phyloP scores from a whole-genome alignment of 2,113 vertebrate species.

The Neopipo cinnamomea region DNA sequence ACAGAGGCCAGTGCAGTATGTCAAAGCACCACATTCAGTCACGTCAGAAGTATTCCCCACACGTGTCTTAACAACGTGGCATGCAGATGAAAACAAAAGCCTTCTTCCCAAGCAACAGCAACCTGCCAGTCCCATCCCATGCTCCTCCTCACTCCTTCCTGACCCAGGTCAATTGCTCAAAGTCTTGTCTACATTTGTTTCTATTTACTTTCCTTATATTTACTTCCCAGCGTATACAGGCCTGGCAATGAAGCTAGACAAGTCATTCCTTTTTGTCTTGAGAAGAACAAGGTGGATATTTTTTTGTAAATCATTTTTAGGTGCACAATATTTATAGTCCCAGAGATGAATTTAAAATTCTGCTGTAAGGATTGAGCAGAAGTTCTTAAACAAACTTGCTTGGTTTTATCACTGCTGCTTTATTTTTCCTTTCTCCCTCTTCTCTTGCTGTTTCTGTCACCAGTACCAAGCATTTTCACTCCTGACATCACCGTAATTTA shows the following conservation, averaged over 20 bases:
- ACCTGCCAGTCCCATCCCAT: background rate
- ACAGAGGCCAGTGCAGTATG: background rate
- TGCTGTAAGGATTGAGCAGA: background rate
- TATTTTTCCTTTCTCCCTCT: background rate
- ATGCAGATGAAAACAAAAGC: background rate
- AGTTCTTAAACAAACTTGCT: background rate
- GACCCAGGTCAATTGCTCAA: background rate
- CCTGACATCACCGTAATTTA: background rate
- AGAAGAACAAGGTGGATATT: background rate
- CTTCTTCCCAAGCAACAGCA: constrained; percentile 2
- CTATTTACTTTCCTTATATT: background rate
- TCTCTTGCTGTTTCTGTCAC: background rate
- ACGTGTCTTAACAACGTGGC: rapidly evolving
- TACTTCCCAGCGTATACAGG: background rate
- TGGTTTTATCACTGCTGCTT: background rate
- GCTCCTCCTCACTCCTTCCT: background rate
- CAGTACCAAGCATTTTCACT: background rate
- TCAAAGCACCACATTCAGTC: background rate
- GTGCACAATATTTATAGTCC: background rate
- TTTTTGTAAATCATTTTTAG: background rate
- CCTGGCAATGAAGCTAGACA: background rate
- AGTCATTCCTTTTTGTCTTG: background rate
- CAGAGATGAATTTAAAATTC: background rate
- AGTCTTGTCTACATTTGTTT: background rate
- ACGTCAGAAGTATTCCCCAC: background rate